Percentiles rank a stretch among this genome's conserved stretches.
phyloP scores from a whole-genome alignment of 2,113 vertebrate species.

The Chauna torquata region DNA sequence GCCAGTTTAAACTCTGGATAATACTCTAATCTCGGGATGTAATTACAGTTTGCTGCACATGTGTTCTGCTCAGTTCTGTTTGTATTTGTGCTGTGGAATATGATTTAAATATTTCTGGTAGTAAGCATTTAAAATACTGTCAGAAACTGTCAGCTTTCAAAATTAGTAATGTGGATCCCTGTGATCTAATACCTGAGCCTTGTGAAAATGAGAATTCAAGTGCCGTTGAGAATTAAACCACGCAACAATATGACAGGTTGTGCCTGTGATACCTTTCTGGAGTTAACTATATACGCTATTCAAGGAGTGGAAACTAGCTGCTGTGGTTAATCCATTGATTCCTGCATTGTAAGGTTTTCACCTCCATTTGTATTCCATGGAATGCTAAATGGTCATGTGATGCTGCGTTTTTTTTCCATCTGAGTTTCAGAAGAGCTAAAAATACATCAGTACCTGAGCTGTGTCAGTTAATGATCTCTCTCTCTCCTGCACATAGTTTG shows the following conservation, averaged over 20 bases:
- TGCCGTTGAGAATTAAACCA: neutral
- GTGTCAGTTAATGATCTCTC: neutral
- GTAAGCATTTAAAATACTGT: conserved; percentile 3
- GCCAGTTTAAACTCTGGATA: neutral
- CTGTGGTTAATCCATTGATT: neutral
- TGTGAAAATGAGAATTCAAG: neutral
- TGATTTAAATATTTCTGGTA: neutral
- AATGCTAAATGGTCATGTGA: neutral
- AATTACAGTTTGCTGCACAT: neutral
- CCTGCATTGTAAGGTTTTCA: neutral
- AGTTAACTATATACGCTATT: neutral
- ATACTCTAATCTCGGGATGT: neutral
- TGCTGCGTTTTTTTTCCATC: neutral
- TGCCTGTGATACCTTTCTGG: neutral
- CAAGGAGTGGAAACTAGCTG: neutral
- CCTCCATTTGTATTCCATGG: neutral
- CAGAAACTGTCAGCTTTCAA: conserved; percentile 7
- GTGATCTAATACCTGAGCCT: neutral
- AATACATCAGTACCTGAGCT: neutral
- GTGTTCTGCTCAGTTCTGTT: neutral
- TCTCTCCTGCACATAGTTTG: neutral
- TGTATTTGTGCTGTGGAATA: conserved; percentile 2
- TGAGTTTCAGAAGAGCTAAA: conserved; percentile 19
- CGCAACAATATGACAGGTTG: neutral
- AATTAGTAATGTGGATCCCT: neutral